Evolutionary conservation across 2,888 invertebrate species (phyloP), one percentile per base, ranked within the genome.

Genomic region (Proisotoma minuta): DNA sequence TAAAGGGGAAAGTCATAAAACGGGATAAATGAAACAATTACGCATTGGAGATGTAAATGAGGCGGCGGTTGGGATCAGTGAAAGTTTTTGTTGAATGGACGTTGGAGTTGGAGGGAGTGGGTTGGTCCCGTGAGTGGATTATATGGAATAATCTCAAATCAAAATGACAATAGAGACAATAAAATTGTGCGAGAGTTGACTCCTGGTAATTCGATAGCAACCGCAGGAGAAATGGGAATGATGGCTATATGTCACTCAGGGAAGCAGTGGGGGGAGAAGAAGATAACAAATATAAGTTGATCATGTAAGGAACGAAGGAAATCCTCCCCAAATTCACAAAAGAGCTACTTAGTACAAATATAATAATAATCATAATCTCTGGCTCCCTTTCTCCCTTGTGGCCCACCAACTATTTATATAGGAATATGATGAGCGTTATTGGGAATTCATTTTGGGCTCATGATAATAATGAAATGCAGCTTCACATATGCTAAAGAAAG

Each of bases 211-310:
- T 39, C 53, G 20, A 54, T 29, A 29, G 57, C 59, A 63, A 63
- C 63, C 63, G 60, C 63, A 63, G 59, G 56, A 56, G 57, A 54
- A 39, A 51, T 47, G 48, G 29, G 34, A 59, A 51, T 48, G 28
- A 34, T 22, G 54, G 28, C 57, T 47, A 53, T 28, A 52, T 58
- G 64, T 65, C 61, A 61, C 61, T 61, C 61, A 58, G 54, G 24
- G 29, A 62, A 59, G 50, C 61, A 62, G 62, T 65, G 61, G 56
- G 65, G 48, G 51, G 59, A 59, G 65, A 62, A 54, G n/a, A 53
- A 61, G 34, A 59, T 54, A 54, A 54, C 53, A 54, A 54, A 34
- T 28, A n/a, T n/a, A n/a, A n/a, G n/a, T n/a, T n/a, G n/a, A n/a
- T n/a, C n/a, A n/a, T n/a, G n/a, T n/a, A n/a, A n/a, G n/a, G n/a